A percentile compares a stretch with the other conserved stretches of the same genome.
phyloP scores from a whole-genome alignment of 2,113 vertebrate species.

The Chloropsis cyanopogon region DNA sequence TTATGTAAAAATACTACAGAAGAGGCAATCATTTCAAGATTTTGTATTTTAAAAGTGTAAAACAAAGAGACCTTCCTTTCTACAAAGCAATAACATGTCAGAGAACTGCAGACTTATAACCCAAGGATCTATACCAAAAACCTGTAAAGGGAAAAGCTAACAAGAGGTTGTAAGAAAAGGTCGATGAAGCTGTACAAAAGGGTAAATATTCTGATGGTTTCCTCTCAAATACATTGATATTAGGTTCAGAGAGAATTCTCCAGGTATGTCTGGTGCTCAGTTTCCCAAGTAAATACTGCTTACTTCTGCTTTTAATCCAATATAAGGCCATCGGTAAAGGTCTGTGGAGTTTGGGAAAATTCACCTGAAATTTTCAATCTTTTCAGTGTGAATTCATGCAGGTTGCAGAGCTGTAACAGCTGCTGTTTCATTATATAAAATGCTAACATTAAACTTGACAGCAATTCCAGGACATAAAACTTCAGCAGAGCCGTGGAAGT shows the following conservation, averaged over 20 bases:
- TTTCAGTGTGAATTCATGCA: background rate
- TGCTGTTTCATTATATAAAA: constrained; percentile 24
- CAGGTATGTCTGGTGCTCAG: background rate
- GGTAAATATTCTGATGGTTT: constrained; percentile 54
- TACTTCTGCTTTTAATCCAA: constrained; percentile 10
- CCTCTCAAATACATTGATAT: constrained; percentile 35
- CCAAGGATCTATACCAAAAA: constrained; percentile 42
- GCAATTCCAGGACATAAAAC: constrained; percentile 41
- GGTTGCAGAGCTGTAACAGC: background rate
- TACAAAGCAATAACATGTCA: constrained; percentile 1
- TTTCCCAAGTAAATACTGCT: constrained; percentile 43
- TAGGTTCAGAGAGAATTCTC: constrained; percentile 43
- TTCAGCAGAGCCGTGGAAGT: background rate
- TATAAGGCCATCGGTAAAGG: background rate
- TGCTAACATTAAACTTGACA: constrained; percentile 14
- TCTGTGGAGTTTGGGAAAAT: constrained; percentile 12
- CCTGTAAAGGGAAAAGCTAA: constrained; percentile 41
- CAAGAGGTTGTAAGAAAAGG: constrained; percentile 39
- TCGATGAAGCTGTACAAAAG: constrained; percentile 37
- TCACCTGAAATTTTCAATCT: background rate
- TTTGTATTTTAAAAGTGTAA: constrained; percentile 17
- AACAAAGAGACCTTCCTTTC: background rate
- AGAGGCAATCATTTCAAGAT: background rate
- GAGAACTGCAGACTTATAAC: constrained; percentile 4
- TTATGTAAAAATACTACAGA: constrained; percentile 14